Base-by-base conservation (phyloP, 2,113 vertebrate species). In the Xiphias gladius region DNA sequence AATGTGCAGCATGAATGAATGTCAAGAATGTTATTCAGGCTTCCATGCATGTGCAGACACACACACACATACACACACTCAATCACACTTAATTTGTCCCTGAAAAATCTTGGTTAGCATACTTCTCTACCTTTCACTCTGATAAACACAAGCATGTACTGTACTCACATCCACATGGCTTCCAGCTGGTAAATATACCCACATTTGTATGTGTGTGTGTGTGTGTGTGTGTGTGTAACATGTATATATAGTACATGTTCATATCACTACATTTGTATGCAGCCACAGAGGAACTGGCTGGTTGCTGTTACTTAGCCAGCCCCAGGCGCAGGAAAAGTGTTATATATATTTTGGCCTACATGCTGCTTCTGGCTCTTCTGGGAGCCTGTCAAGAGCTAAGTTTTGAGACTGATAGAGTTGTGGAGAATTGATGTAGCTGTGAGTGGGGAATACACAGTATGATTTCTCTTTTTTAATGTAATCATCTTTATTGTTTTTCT, bases 321-420 rank as follows among this genome's bases (percentile, higher is more conserved):
- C 83, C 57, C 62, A 39, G 79, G 85, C 85, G 17, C 41, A 46
- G 41, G 43, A 80, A 83, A 71, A 37, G 62, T 83, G 73, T 88
- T 73, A 85, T 87, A 75, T 84, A 74, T 88, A 88, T 83, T 80
- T 71, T 72, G 78, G 67, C 88, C 86, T 80, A 35, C 32, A 90
- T 92, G 89, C 73, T 89, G 89, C 75, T 63, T 68, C 28, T 30
- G 62, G 26, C 83, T 85, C 86, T 83, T 71, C 73, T 71, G 86
- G 80, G 88, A 87, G 68, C 72, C 52, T 83, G 77, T 82, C 73
- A 35, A 32, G 37, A 80, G 83, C 78, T 63, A 24, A 80, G 84
- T 85, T 87, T 57, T 86, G 67, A 83, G 80, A 79, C 16, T 62
- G 76, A 89, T 48, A 70, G 71, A 59, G 67, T 58, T 48, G 26